Conservation (phyloP, 2,888 invertebrate genomes). For the Drosophila algonquin region DNA sequence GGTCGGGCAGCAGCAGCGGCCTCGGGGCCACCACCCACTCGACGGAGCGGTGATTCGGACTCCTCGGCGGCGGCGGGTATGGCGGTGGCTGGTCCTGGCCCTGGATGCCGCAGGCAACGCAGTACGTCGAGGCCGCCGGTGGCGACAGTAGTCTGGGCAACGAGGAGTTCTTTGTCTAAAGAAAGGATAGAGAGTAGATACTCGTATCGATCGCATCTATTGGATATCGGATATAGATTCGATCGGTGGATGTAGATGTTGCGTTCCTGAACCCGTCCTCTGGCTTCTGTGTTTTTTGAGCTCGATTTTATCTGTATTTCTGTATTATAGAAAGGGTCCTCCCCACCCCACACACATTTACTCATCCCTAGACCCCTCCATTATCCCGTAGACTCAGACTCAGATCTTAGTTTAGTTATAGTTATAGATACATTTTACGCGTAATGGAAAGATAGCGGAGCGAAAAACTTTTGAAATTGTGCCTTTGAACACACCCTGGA, state of each 20-base stretch:
- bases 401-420: conserved; percentile 20
- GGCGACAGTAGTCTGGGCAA: conserved; percentile 50
- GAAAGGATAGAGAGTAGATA: background rate
- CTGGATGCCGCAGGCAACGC: conserved; percentile 47
- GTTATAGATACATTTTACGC: conserved; percentile 11
- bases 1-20: conserved; percentile 67
- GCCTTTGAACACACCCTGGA: conserved; percentile 64
- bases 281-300: background rate
- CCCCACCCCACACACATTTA: background rate
- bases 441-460: conserved; percentile 12
- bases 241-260: background rate
- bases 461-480: conserved; percentile 71
- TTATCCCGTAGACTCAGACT: background rate
- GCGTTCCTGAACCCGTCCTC: conserved; percentile 1
- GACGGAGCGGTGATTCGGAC: conserved; percentile 83
- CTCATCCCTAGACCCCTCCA: background rate
- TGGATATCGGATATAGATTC: background rate
- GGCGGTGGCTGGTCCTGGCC: conserved; percentile 64
- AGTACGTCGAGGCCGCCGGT: conserved; percentile 33
- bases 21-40: conserved; percentile 78
- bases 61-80: conserved; percentile 57
- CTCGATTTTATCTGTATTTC: conserved; percentile 2
- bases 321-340: conserved; percentile 19
- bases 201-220: background rate
- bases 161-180: conserved; percentile 72